Percentiles rank a stretch among this genome's conserved stretches.
phyloP scores from a whole-genome alignment of 2,113 vertebrate species.

The Catagonus wagneri region DNA sequence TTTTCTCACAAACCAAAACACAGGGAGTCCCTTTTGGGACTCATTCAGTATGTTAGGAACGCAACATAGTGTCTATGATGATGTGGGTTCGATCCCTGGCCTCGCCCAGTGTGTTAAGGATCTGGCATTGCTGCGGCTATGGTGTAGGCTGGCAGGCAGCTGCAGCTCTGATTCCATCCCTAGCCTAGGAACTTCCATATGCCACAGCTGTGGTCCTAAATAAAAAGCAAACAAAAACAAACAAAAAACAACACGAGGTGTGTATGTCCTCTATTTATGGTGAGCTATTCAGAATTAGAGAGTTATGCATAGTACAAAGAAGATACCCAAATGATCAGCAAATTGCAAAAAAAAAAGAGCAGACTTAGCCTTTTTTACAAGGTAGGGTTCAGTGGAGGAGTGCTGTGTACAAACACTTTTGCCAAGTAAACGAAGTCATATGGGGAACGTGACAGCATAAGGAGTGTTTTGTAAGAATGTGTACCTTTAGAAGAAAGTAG shows the following conservation, averaged over 20 bases:
- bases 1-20: background rate
- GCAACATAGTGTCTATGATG: too few species aligned
- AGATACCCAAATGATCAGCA: background rate
- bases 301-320: background rate
- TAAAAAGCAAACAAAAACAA: too few species aligned
- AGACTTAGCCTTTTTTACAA: background rate
- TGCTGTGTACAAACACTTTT: background rate
- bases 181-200: too few species aligned
- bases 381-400: background rate
- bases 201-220: too few species aligned
- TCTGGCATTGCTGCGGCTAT: too few species aligned
- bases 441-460: fast-evolving
- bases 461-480: background rate
- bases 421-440: background rate
- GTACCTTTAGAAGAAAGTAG: background rate
- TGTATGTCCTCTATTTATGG: background rate
- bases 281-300: background rate
- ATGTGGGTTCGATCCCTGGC: too few species aligned
- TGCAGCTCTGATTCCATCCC: too few species aligned
- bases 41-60: too few species aligned
- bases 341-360: background rate
- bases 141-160: too few species aligned
- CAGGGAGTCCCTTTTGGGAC: too few species aligned
- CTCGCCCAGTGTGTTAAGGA: too few species aligned
- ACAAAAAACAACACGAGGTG: background rate